Evolutionary conservation across 1,140 invertebrate genomes (phyloP).

Genomic region (Neuroterus valhalla): DNA sequence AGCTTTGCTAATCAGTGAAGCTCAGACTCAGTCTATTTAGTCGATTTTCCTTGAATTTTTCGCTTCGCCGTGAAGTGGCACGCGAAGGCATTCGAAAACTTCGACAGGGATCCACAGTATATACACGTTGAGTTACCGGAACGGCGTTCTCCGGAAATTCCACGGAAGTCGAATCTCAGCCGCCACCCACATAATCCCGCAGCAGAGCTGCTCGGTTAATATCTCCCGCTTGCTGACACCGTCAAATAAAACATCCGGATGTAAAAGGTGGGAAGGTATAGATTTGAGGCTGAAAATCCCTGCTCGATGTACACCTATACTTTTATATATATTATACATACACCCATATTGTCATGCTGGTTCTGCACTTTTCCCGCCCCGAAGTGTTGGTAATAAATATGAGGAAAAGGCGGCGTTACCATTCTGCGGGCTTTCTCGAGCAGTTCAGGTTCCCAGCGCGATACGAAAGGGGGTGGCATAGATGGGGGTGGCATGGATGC

Average conservation of each 20-base stretch:
- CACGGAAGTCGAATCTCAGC: conserved; percentile 32
- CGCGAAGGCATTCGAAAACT: conserved; percentile 21
- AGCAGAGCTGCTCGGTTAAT: conserved; percentile 61
- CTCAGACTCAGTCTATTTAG: not conserved
- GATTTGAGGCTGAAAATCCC: conserved; percentile 32
- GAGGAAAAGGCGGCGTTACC: conserved; percentile 22
- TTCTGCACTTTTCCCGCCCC: conserved; percentile 34
- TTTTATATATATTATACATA: not conserved
- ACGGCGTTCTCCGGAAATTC: conserved; percentile 33
- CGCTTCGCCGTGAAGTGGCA: not conserved
- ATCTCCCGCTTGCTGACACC: conserved; percentile 65
- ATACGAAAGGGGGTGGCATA: conserved; percentile 18
- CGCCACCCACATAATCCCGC: conserved; percentile 62
- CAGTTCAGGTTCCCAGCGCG: conserved; percentile 20
- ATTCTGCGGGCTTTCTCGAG: conserved; percentile 25
- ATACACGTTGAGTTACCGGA: conserved; percentile 16
- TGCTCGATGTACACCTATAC: conserved; percentile 24
- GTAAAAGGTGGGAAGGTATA: conserved; percentile 31
- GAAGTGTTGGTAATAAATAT: conserved; percentile 32
- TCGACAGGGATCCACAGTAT: not conserved
- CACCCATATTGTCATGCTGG: conserved; percentile 18
- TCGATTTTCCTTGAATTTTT: not conserved
- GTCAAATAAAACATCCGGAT: conserved; percentile 63
- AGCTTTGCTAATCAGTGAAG: too few relatives aligned
- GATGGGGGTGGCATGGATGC: conserved; percentile 5